phyloP scores from a whole-genome alignment of 2,888 invertebrate species.

The Muscina levida region DNA sequence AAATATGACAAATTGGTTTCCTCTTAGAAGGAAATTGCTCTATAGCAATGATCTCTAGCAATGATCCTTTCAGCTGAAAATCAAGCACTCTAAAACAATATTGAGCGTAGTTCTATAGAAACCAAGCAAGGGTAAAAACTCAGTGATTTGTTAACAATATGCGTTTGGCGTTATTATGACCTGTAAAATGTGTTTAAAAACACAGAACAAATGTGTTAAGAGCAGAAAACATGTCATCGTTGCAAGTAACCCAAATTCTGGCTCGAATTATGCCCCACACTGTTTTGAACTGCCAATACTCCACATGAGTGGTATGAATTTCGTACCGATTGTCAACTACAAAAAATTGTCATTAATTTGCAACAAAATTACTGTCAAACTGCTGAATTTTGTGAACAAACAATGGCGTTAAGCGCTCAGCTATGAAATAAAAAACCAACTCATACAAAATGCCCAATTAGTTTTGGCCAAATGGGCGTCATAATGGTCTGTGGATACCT shows the following conservation, averaged over 20 bases:
- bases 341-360: constrained; percentile 59
- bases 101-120: too few species aligned
- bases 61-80: too few species aligned
- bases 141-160: too few species aligned
- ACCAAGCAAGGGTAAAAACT: too few species aligned
- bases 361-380: constrained; percentile 60
- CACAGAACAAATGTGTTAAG: too few species aligned
- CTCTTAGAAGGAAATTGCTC: too few species aligned
- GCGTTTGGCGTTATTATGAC: too few species aligned
- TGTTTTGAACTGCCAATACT: constrained; percentile 14
- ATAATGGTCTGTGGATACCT: constrained; percentile 27
- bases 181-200: too few species aligned
- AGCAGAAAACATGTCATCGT: constrained; percentile 35
- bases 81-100: too few species aligned
- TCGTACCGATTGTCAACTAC: not conserved
- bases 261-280: too few species aligned
- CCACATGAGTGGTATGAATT: constrained; percentile 8
- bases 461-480: constrained; percentile 57
- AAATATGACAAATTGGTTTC: too few species aligned
- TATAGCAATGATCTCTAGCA: too few species aligned
- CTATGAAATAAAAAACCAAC: constrained; percentile 11
- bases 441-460: constrained; percentile 57
- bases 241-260: constrained; percentile 62
- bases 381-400: constrained; percentile 32
- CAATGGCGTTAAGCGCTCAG: constrained; percentile 20